Evolutionary conservation across 2,888 invertebrate genomes (phyloP).

Genomic region (Ptychoptera albimana): DNA sequence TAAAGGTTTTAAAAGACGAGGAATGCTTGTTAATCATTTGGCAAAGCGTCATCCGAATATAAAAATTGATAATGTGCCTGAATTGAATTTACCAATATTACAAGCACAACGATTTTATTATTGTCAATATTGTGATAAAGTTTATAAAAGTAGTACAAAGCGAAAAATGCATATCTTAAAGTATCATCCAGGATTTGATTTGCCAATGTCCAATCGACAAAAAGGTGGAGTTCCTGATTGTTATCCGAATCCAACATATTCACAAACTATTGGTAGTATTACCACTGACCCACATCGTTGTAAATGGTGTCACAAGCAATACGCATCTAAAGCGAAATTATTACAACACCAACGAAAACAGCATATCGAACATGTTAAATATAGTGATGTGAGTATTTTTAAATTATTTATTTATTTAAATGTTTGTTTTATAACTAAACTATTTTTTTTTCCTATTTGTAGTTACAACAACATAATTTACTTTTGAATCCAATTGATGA

Average conservation of each 20-base stretch:
- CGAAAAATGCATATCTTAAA: slow-evolving; percentile 66
- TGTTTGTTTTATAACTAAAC: not conserved
- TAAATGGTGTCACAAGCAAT: slow-evolving; percentile 73
- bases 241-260: slow-evolving; percentile 43
- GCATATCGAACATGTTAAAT: slow-evolving; percentile 30
- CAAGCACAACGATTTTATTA: slow-evolving; percentile 63
- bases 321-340: slow-evolving; percentile 61
- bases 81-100: slow-evolving; percentile 61
- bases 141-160: slow-evolving; percentile 73
- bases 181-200: slow-evolving; percentile 55
- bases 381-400: not conserved
- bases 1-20: slow-evolving; percentile 56
- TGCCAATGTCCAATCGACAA: slow-evolving; percentile 31
- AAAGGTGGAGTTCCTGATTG: slow-evolving; percentile 19
- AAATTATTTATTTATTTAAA: not conserved
- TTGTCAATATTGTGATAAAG: slow-evolving; percentile 71
- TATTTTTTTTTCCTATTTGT: no score
- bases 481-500: no score
- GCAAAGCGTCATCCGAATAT: slow-evolving; percentile 58
- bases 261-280: slow-evolving; percentile 55
- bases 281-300: slow-evolving; percentile 55
- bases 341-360: slow-evolving; percentile 51
- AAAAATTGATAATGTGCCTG: slow-evolving; percentile 47
- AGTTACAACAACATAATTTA: no score
- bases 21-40: slow-evolving; percentile 74